These are phyloP conservation scores for Chaetodon trifasciatus DNA, from an alignment of 2,797 vertebrate genomes.

Conservation along the genomic window DNA sequence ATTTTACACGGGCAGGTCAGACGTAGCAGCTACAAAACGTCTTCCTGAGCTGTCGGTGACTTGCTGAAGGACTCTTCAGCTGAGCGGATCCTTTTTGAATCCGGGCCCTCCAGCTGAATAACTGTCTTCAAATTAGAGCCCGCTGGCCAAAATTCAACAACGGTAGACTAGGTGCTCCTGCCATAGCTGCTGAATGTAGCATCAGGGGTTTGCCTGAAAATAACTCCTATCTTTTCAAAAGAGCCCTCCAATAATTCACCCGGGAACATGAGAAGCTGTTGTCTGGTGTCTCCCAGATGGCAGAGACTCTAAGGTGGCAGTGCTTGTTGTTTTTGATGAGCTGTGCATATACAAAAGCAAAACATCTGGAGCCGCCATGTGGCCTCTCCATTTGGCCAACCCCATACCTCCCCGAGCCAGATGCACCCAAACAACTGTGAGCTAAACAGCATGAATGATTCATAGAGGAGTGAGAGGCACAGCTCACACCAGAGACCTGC, in stretches of 20 bases:
- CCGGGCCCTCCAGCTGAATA: slow-evolving; percentile 33
- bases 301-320: slow-evolving; percentile 82
- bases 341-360: slow-evolving; percentile 87
- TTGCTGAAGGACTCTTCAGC: slow-evolving; percentile 54
- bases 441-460: slow-evolving; percentile 91
- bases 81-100: slow-evolving; percentile 42
- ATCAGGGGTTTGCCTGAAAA: slow-evolving; percentile 53
- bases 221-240: slow-evolving; percentile 60
- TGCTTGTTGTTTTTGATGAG: slow-evolving; percentile 88
- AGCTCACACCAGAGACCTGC: slow-evolving; percentile 84
- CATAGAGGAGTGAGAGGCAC: slow-evolving; percentile 81
- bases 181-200: slow-evolving; percentile 48
- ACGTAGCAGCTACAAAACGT: slow-evolving; percentile 42
- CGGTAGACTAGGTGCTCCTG: slow-evolving; percentile 12
- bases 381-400: slow-evolving; percentile 88
- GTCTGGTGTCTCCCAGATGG: slow-evolving; percentile 84
- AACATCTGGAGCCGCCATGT: slow-evolving; percentile 92
- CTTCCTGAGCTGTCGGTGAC: slow-evolving; percentile 43
- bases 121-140: slow-evolving; percentile 51
- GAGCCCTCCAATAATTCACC: slow-evolving; percentile 73
- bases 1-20: slow-evolving; percentile 44
- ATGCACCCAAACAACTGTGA: slow-evolving; percentile 89
- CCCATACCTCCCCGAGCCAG: slow-evolving; percentile 81
- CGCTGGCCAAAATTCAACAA: slow-evolving; percentile 39
- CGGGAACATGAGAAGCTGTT: slow-evolving; percentile 84